Evolutionary conservation across 1,140 invertebrate genomes (phyloP).

Genomic region (Hyles vespertilio): DNA sequence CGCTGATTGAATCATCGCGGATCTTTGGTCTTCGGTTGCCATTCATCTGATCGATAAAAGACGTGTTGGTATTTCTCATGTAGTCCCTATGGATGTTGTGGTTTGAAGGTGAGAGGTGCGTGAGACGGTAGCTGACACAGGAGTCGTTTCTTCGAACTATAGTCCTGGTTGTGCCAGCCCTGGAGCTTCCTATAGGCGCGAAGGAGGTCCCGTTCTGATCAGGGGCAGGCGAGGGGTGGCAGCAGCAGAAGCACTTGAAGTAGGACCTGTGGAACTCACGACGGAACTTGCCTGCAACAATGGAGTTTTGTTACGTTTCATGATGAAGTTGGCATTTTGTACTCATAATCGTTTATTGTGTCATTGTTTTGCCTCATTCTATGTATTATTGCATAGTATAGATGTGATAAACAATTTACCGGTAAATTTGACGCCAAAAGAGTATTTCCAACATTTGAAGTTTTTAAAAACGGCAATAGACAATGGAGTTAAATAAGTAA

Average conservation of each 20-base stretch:
- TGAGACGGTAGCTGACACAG: constrained; percentile 64
- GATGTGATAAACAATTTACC: too few relatives aligned
- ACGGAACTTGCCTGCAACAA: constrained; percentile 74
- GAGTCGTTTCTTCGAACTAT: constrained; percentile 63
- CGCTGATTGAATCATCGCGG: constrained; percentile 64
- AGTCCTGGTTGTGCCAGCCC: constrained; percentile 54
- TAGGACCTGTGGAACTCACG: constrained; percentile 73
- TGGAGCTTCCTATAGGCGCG: constrained; percentile 54
- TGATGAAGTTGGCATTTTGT: too few relatives aligned
- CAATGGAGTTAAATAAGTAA: too few relatives aligned
- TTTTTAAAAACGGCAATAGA: too few relatives aligned
- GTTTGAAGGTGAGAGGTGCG: constrained; percentile 67
- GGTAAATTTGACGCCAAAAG: too few relatives aligned
- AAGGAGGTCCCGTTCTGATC: constrained; percentile 62
- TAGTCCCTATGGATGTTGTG: constrained; percentile 62
- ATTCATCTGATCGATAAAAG: constrained; percentile 69
- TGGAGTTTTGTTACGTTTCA: not conserved
- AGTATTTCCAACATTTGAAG: too few relatives aligned
- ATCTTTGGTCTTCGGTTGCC: constrained; percentile 52
- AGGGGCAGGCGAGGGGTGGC: constrained; percentile 31
- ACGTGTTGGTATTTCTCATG: constrained; percentile 56
- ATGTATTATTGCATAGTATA: too few relatives aligned
- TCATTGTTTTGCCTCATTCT: too few relatives aligned
- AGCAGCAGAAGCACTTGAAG: constrained; percentile 73
- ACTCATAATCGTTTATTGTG: too few relatives aligned